Evolutionary conservation across 2,888 invertebrate species (phyloP), one percentile per base, ranked within the genome.

Genomic region (Argyra leucocephala): DNA sequence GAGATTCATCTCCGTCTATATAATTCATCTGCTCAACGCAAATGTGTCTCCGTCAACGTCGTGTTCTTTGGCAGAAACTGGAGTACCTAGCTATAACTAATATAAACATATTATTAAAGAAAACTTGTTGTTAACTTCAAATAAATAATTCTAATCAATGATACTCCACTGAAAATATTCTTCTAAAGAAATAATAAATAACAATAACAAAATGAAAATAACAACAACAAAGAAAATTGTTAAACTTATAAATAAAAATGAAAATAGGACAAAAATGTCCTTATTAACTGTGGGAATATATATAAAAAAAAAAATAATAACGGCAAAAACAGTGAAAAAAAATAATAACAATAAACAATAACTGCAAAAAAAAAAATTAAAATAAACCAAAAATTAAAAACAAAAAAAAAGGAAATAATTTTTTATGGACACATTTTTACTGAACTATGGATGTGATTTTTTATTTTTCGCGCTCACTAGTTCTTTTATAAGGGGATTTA

Each of bases 211-310:
- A 18, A 48, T 48, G 12, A 48, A 15, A 48, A 31, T 31, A 18
- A 48, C 37, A 48, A 48, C 12, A 48, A 31, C 5, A 31, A 31
- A 31, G n/a, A n/a, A 31, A 18, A 48, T 48, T 48, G 18, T 5
- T 18, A 37, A 37, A 15, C 5, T 37, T 37, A 37, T 12, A 37
- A 37, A 37, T 37, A 37, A 37, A 48, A 48, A 48, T 48, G 48
- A 48, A 48, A 48, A 48, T 48, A 48, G 48, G 18, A 48, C 48
- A 48, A 48, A 31, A 48, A 48, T 48, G 48, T 48, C 48, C 48
- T 48, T 48, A 48, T 48, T 48, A 48, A 48, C 48, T 48, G 48
- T 48, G 48, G 48, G 48, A 48, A 48, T 48, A 48, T 12, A 48
- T 31, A 31, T 31, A 31, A 1, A 48, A 48, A 48, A n/a, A 48